Base-by-base conservation (phyloP, 2,113 vertebrate species). In the Petaurus breviceps region DNA sequence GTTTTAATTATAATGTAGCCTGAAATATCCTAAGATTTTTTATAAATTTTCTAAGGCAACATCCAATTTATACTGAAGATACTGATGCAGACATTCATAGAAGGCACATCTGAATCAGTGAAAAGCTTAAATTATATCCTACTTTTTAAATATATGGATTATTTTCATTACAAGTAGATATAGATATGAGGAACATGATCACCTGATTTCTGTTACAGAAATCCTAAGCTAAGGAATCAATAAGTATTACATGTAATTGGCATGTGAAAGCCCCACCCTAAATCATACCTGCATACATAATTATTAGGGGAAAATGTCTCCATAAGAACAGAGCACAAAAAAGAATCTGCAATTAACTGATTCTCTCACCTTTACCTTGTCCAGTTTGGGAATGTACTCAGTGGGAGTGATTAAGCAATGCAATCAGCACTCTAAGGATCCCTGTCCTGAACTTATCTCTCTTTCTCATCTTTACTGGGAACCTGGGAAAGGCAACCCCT, bases 91-190 rank as follows among this genome's bases (percentile, higher is more conserved):
- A 51, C 68, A 89, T 90, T 53, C 5, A 91, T 95, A 92, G 6
- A 28, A 91, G 92, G 43, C 8, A 54, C 61, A 6, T 24, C 57
- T 61, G 2, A 68, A 47, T 90, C 6, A 91, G 61, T 94, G 4
- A 26, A 94, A 96, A 47, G 92, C 90, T 3, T 90, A 90, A 91
- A 90, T 92, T 57, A 57, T 3, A 68, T 89, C 19, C 0, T 49
- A 43, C 43, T 89, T 50, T 49, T 25, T 0, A 26, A 1, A 7
- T 90, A 93, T 61, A 54, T 55, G 26, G 23, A 96, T 92, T 43
- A n/a, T 26, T 57, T 90, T 37, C 77, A 84, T 57, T 94, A 49
- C 10, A 95, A 91, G 91, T 91, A 90, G 91, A 84, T 47, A 19
- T 24, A 90, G n/a, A 47, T 84, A 93, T 54, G 92, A 8, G 49